Evolutionary conservation across 2,113 vertebrate genomes (phyloP).

Genomic region (Mustela nigripes): DNA sequence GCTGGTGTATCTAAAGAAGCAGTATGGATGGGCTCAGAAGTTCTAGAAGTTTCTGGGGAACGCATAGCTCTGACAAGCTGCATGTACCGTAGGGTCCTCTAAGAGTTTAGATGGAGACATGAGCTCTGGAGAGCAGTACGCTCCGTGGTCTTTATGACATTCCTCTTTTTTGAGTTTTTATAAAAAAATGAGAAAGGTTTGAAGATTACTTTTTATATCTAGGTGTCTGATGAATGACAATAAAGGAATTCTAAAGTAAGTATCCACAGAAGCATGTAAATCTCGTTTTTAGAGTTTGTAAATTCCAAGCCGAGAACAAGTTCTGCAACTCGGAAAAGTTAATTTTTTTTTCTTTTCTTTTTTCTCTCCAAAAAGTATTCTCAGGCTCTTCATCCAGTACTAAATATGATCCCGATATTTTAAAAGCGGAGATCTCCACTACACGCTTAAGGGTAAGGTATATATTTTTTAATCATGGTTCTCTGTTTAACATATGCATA

Average conservation of each 20-base stretch:
- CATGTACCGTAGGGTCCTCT: not conserved
- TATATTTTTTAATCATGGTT: slow-evolving; percentile 2
- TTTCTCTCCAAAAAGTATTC: slow-evolving; percentile 87
- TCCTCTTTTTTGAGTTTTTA: not conserved
- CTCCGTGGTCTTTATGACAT: not conserved
- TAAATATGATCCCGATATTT: slow-evolving; percentile 93
- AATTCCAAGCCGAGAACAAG: slow-evolving; percentile 15
- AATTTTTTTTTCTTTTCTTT: slow-evolving; percentile 9
- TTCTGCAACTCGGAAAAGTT: slow-evolving; percentile 42
- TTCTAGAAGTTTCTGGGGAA: not conserved
- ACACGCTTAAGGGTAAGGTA: slow-evolving; percentile 92
- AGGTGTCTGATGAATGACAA: slow-evolving; percentile 28
- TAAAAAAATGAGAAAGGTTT: slow-evolving; percentile 9
- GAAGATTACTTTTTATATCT: slow-evolving; percentile 53
- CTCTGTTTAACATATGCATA: accelerated
- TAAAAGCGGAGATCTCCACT: slow-evolving; percentile 94
- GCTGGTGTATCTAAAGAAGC: not conserved
- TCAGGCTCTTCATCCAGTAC: slow-evolving; percentile 94
- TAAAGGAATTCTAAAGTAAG: slow-evolving; percentile 56
- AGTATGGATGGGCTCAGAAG: no score
- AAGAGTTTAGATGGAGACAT: not conserved
- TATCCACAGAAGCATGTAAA: not conserved
- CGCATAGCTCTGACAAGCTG: not conserved
- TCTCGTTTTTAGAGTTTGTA: slow-evolving; percentile 22
- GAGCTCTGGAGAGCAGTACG: not conserved